Evolutionary conservation across 2,113 vertebrate species (phyloP), one percentile per base, ranked within the genome.

Genomic region (Anoplopoma fimbria): DNA sequence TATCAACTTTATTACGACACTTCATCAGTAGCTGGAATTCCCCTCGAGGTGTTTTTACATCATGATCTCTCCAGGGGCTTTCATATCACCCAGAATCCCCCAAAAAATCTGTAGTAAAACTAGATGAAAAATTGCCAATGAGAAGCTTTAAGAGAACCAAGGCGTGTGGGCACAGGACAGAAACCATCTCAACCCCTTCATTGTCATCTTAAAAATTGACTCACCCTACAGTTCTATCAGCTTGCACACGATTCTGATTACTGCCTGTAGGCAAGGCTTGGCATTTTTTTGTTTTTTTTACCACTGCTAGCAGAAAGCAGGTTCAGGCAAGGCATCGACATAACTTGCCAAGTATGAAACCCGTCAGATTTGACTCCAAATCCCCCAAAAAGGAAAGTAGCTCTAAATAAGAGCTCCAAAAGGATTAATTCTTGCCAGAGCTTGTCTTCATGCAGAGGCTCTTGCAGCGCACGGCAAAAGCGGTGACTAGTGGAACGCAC

Each of bases 221-320:
- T 83, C 64, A 69, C 57, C 75, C n/a, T 62, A 53, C 21, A 61
- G 68, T 77, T 80, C 82, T 69, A 62, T 75, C 53, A 73, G 51
- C 36, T 55, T 40, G 31, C 31, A 19, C 53, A 58, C 13, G 74
- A 76, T 36, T 75, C 60, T 80, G 61, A 45, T 40, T 47, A 61
- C 33, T 77, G 85, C 86, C 89, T 82, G 19, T 33, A 53, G 91
- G 89, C 81, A 47, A 68, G 38, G 79, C 84, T 83, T 84, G 85
- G 82, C 17, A 13, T 58, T 27, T 29, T 29, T 29, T 23, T 53
- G 47, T 21, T 12, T 4, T 9, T 84, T 81, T 71, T 60, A 62
- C 69, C 49, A 42, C 19, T 69, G 64, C 78, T 77, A 86, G 63
- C 76, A 77, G 33, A 89, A 74, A 87, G 73, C 90, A 90, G 68